Percentiles rank a stretch among this genome's conserved stretches.
Conservation (phyloP, 2,113 vertebrate species). For the Myotis yumanensis region DNA sequence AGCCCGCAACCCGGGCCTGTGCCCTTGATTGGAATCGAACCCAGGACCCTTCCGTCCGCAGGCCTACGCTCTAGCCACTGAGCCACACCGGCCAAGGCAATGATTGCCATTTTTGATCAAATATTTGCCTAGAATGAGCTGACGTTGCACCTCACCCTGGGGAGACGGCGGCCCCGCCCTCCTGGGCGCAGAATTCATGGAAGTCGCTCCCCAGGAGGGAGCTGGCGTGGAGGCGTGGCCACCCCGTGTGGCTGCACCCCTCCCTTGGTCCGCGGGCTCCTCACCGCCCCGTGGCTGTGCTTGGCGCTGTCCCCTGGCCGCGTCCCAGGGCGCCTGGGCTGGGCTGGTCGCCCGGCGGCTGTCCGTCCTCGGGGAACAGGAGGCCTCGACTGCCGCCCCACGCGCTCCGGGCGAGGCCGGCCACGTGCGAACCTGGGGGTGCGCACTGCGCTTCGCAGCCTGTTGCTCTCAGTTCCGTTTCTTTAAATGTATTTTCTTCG, state of each 20-base stretch:
- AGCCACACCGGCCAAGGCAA: too few species aligned
- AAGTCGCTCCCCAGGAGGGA: fast-evolving
- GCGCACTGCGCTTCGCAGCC: not conserved
- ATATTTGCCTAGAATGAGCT: fast-evolving
- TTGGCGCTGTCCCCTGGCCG: fast-evolving
- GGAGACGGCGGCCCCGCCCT: not conserved
- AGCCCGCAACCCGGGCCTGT: too few species aligned
- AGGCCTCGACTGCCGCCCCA: fast-evolving
- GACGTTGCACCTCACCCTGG: fast-evolving
- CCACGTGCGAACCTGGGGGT: fast-evolving
- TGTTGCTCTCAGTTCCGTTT: conserved; percentile 11
- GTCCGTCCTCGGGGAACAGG: fast-evolving
- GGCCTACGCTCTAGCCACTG: too few species aligned
- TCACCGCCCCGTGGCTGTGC: not conserved
- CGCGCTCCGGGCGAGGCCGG: not conserved
- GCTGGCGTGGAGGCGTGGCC: not conserved
- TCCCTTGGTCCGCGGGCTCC: not conserved
- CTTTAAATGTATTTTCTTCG: conserved; percentile 38
- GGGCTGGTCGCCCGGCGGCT: fast-evolving
- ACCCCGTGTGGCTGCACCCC: fast-evolving
- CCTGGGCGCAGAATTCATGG: fast-evolving
- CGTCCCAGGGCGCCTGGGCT: not conserved
- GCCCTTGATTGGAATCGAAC: too few species aligned
- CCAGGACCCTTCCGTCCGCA: too few species aligned
- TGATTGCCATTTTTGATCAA: fast-evolving